Conservation (phyloP, 2,888 invertebrate species). For the Drosophila paranaensis region DNA sequence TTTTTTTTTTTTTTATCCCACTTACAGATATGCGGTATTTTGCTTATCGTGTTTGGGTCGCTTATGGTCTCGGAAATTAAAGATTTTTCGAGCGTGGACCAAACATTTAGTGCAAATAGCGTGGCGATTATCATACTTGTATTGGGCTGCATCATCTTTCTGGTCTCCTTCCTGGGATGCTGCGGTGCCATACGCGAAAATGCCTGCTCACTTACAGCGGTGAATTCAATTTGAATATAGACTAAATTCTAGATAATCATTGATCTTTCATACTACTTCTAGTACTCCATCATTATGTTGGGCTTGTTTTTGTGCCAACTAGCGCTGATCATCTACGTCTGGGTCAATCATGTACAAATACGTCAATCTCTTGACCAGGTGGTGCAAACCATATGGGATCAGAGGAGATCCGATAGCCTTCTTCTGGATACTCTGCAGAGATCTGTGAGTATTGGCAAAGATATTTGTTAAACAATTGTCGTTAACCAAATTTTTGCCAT, state of each 20-base stretch:
- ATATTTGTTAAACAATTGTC: too few species aligned
- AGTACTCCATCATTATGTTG: constrained; percentile 91
- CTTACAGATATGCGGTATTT: constrained; percentile 89
- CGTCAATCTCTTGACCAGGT: constrained; percentile 86
- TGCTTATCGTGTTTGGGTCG: constrained; percentile 89
- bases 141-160: constrained; percentile 89
- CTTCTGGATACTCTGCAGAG: constrained; percentile 78
- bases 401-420: constrained; percentile 59
- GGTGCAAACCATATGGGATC: constrained; percentile 85
- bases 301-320: constrained; percentile 90
- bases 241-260: too few species aligned
- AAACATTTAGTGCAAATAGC: constrained; percentile 85
- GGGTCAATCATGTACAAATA: constrained; percentile 87
- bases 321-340: constrained; percentile 88
- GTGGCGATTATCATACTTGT: constrained; percentile 89
- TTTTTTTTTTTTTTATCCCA: constrained; percentile 56
- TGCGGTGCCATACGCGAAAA: constrained; percentile 95
- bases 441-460: constrained; percentile 62
- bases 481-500: neutral
- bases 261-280: constrained; percentile 64
- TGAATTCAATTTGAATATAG: constrained; percentile 83
- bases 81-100: constrained; percentile 85
- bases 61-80: constrained; percentile 88
- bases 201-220: constrained; percentile 93
- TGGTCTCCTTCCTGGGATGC: constrained; percentile 95